Evolutionary conservation across 2,888 invertebrate genomes (phyloP).

Genomic region (Chaetoderma sp.): DNA sequence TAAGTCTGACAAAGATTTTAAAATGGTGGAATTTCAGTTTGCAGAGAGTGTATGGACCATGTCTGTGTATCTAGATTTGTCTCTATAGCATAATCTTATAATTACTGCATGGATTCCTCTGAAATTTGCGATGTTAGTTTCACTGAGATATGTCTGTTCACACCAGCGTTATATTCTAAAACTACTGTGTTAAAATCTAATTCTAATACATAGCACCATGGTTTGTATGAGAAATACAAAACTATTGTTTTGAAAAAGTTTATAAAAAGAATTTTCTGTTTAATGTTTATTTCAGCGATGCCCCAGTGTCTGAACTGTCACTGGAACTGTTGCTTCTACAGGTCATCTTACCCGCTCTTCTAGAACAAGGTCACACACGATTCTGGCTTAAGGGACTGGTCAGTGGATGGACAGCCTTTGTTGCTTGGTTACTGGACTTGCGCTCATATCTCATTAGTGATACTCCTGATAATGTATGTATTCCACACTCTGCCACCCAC

Average conservation of each 20-base stretch:
- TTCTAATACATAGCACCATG: not conserved
- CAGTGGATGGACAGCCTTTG: conserved; percentile 70
- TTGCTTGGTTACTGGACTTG: conserved; percentile 85
- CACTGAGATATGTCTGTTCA: too few relatives aligned
- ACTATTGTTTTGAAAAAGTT: too few relatives aligned
- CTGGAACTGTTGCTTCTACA: conserved; percentile 86
- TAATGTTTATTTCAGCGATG: conserved; percentile 74
- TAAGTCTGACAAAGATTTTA: not conserved
- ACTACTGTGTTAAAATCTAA: not conserved
- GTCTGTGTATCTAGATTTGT: too few relatives aligned
- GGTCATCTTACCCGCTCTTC: conserved; percentile 93
- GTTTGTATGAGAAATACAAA: not conserved
- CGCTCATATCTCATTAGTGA: conserved; percentile 91
- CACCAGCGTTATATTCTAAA: too few relatives aligned
- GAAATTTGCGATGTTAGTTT: too few relatives aligned
- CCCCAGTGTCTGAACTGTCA: conserved; percentile 89
- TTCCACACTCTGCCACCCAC: conserved; percentile 17
- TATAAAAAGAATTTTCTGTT: not conserved
- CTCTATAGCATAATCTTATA: too few relatives aligned
- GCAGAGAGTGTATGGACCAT: too few relatives aligned
- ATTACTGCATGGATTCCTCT: too few relatives aligned
- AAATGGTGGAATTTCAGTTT: not conserved
- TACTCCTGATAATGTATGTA: conserved; percentile 47
- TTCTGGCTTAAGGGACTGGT: conserved; percentile 92
- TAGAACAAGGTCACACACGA: conserved; percentile 96